These are phyloP conservation scores for Argyresthia goedartella DNA, from an alignment of 2,888 invertebrate genomes.

Conservation along the genomic window DNA sequence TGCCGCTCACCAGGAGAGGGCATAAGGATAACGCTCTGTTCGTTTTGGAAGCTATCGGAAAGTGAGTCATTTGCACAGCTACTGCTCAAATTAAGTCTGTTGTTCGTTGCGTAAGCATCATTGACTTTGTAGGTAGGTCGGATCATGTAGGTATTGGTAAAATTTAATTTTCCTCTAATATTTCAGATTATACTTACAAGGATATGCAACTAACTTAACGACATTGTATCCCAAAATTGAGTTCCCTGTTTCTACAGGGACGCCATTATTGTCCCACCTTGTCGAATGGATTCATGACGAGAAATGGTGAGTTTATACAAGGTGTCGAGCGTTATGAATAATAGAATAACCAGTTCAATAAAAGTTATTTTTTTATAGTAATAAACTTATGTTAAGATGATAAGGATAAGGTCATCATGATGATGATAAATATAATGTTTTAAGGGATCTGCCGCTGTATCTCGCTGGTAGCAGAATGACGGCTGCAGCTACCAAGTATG, in stretches of 20 bases:
- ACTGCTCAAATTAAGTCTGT: neutral
- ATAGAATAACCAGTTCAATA: no score
- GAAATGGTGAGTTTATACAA: conserved; percentile 57
- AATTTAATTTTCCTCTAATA: neutral
- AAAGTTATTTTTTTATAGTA: neutral
- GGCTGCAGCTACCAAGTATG: conserved; percentile 61
- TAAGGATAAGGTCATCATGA: neutral
- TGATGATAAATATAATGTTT: neutral
- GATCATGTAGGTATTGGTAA: neutral
- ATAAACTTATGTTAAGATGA: neutral
- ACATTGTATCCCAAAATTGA: conserved; percentile 78
- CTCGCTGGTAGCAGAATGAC: conserved; percentile 32
- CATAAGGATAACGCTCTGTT: conserved; percentile 71
- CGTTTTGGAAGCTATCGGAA: conserved; percentile 73
- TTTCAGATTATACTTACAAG: conserved; percentile 77
- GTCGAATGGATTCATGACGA: conserved; percentile 86
- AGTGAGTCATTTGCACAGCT: conserved; percentile 68
- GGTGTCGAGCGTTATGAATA: neutral
- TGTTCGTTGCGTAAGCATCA: neutral
- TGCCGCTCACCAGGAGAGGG: conserved; percentile 80
- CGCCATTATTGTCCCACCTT: conserved; percentile 82
- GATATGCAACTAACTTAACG: conserved; percentile 76
- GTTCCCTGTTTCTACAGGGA: conserved; percentile 86
- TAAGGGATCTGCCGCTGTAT: conserved; percentile 54
- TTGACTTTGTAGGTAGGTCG: neutral